Evolutionary conservation across 2,797 vertebrate genomes (phyloP).

Genomic region (Lithobates sylvaticus): DNA sequence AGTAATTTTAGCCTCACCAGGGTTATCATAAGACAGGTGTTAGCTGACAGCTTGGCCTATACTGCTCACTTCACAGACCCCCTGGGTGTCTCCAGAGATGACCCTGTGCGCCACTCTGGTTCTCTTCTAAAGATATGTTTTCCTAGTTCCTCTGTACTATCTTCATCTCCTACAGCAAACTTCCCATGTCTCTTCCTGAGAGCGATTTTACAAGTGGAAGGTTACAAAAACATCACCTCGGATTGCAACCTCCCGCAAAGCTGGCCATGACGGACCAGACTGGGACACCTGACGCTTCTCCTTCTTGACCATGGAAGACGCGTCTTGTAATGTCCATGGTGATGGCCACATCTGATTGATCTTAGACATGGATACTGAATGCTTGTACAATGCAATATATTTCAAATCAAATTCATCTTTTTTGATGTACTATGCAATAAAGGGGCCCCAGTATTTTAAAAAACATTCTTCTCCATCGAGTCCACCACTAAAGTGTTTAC

Average conservation of each 20-base stretch:
- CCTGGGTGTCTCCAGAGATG: conserved; percentile 16
- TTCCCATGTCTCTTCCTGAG: conserved; percentile 26
- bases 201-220: conserved; percentile 14
- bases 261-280: neutral
- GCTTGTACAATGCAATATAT: neutral
- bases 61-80: conserved; percentile 45
- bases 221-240: conserved; percentile 3
- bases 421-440: no score
- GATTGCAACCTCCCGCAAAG: neutral
- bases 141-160: conserved; percentile 29
- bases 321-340: neutral
- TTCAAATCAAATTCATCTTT: no score
- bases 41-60: conserved; percentile 49
- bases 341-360: neutral
- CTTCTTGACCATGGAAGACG: neutral
- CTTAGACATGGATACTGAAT: neutral
- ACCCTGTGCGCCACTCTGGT: conserved; percentile 35
- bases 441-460: no score
- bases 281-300: neutral
- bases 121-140: conserved; percentile 45
- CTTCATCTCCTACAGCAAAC: conserved; percentile 13
- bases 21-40: conserved; percentile 61
- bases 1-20: conserved; percentile 55
- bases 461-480: no score
- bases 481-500: no score